Base-by-base conservation (phyloP, 1,140 invertebrate genomes). In the Proales similis region DNA sequence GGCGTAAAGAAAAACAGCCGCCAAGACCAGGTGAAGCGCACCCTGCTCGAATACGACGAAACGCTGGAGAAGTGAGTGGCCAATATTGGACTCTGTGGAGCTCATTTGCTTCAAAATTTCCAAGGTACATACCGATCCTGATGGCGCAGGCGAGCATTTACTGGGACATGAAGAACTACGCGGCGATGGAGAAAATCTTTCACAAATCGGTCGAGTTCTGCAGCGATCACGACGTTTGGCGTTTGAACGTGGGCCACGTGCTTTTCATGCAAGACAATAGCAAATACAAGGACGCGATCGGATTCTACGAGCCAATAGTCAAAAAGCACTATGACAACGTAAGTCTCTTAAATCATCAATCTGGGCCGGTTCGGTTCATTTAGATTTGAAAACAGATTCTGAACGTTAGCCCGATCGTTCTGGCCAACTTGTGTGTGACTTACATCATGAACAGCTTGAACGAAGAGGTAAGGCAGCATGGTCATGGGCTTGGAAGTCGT, bases 91-190 rank as follows among this genome's bases (percentile, higher is more conserved):
- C 51, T 65, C 49, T 65, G 48, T 43, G 47, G 62, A 39, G 33
- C 65, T 36, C 49, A 45, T 61, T 36, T 65, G 67, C 46, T 60
- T 82, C 80, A 61, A 68, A 43, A 43, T 32, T 7, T 65, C 70
- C 26, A 63, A 77, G 72, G 33, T 87, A 85, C 68, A 81, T 96
- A 63, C 93, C 94, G 0, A 88, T 97, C 11, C 79, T 98, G 7
- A 97, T 98, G 93, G 89, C 92, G 2, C 92, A 98, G 75, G 92
- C 93, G 0, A 96, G 94, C 81, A 94, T 98, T 66, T 94, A 93
- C 70, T 98, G 94, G 94, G 91, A 97, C 63, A 80, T 89, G 69
- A 89, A 93, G 71, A 91, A 97, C 72, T 98, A 96, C 71, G 77
- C 82, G 1, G 89, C 94, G 73, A 90, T 94, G 0, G 78, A 79